Evolutionary conservation across 2,113 vertebrate species (phyloP), one percentile per base, ranked within the genome.

Genomic region (Cromileptes altivelis): DNA sequence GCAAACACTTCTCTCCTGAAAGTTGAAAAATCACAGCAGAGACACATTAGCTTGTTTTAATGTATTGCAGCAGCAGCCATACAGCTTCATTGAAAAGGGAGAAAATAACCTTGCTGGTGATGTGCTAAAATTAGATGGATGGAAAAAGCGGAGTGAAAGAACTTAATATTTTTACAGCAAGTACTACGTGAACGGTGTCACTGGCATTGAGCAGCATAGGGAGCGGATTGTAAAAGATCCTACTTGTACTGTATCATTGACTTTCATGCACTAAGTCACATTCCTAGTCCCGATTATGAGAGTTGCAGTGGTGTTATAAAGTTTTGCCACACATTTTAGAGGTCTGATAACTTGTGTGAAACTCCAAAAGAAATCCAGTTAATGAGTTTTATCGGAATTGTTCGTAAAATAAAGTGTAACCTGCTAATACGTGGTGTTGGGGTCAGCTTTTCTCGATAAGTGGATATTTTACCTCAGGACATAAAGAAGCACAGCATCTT

Each of bases 31-130:
- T 50, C n/a, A 21, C 61, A 27, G 40, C 5, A 50, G 50, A 65
- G 50, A 64, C 58, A 37, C 50, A 65, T 65, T 40, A 25, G 37
- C 11, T 72, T 14, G 18, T 62, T 55, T 52, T 6, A 56, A 56
- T 30, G 49, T 27, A 56, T 37, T 56, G 18, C 27, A 14, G 18
- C n/a, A 45, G 76, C 21, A 49, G 42, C 19, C 2, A 45, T 58
- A 21, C 27, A 19, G 55, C 1, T 19, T 30, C 23, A 50, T 19
- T 58, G 23, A 33, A 61, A 33, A 12, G 12, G 12, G 25, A 37
- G 45, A 37, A 23, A 18, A 75, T n/a, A 75, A 45, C n/a, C 52
- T 56, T 70, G 65, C 33, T 17, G 14, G 56, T 42, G 50, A 71
- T 64, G 58, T 13, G n/a, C 40, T 71, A 14, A 58, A 37, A 73